These are phyloP conservation scores for Physella acuta DNA, from an alignment of 1,140 invertebrate genomes.

Conservation along the genomic window DNA sequence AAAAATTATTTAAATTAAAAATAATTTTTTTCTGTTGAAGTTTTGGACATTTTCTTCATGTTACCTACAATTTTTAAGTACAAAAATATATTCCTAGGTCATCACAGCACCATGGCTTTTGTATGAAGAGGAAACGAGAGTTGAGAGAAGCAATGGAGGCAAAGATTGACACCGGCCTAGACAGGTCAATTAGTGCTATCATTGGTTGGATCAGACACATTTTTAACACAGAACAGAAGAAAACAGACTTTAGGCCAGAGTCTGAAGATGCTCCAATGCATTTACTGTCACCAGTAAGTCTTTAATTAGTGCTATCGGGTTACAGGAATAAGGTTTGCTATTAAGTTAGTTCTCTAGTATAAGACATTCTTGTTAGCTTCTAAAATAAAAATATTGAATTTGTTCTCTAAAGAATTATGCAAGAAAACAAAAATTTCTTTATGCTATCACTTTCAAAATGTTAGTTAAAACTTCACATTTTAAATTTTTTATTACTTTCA, in stretches of 20 bases:
- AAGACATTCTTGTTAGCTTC: background rate
- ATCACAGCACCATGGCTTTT: slow-evolving; percentile 83
- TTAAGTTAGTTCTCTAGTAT: background rate
- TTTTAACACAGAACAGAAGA: slow-evolving; percentile 90
- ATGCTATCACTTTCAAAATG: too few species aligned
- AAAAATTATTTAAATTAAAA: too few species aligned
- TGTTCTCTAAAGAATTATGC: too few species aligned
- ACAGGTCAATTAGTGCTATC: slow-evolving; percentile 82
- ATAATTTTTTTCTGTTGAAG: background rate
- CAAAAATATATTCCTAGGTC: slow-evolving; percentile 70
- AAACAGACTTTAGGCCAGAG: slow-evolving; percentile 94
- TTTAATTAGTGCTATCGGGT: background rate
- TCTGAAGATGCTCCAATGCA: slow-evolving; percentile 62
- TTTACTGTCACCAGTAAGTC: slow-evolving; percentile 57
- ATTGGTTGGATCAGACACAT: slow-evolving; percentile 89
- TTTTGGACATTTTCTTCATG: background rate
- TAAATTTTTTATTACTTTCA: too few species aligned
- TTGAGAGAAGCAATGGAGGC: slow-evolving; percentile 85
- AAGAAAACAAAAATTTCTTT: too few species aligned
- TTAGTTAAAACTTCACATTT: too few species aligned
- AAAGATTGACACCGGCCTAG: slow-evolving; percentile 87
- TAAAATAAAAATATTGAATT: background rate
- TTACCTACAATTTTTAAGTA: background rate
- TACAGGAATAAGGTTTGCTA: background rate
- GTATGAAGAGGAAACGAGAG: slow-evolving; percentile 82